Evolutionary conservation across 2,888 invertebrate genomes (phyloP), one percentile per base, ranked within the genome.

Genomic region (Sussaba pulchella): DNA sequence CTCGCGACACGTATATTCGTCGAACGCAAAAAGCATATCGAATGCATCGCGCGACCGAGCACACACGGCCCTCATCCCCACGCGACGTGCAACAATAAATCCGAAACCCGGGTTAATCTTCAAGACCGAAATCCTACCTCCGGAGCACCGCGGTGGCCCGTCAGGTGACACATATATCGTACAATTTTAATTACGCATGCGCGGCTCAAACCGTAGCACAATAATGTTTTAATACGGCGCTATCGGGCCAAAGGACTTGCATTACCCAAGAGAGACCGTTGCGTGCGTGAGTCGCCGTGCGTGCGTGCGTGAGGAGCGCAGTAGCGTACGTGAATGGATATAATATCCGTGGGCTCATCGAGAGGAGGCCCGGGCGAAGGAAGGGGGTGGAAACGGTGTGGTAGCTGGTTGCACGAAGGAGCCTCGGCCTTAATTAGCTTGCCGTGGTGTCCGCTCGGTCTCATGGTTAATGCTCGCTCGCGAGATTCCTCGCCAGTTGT

Each of bases 371-470:
- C 59, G 24, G 61, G 31, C 50, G 72, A 64, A 61, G 63, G 75
- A 52, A 57, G 61, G 69, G 69, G 61, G n/a, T n/a, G 45, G 47
- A 67, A 59, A 50, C 52, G 21, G 41, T 9, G 74, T 21, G 24
- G 69, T 50, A 76, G 31, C 57, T 59, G 79, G n/a, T 61, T 24
- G 74, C 66, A 78, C 78, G 81, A 75, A 71, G 67, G 70, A 73
- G 83, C 76, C 76, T 76, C 73, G 80, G 76, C 76, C 80, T 81
- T 76, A 81, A 81, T 81, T 81, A 81, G 76, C 76, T 73, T 73
- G 61, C 72, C 72, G 39, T 57, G 47, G 67, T 81, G 76, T 73
- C 72, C 76, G 80, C 36, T 59, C 80, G 63, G 39, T 81, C 72
- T 73, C 31, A 36, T 17, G 69, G 72, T 77, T 73, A 76, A 75